Evolutionary conservation across 2,797 vertebrate genomes (phyloP), one percentile per base, ranked within the genome.

Genomic region (Leptodactylus fallax): DNA sequence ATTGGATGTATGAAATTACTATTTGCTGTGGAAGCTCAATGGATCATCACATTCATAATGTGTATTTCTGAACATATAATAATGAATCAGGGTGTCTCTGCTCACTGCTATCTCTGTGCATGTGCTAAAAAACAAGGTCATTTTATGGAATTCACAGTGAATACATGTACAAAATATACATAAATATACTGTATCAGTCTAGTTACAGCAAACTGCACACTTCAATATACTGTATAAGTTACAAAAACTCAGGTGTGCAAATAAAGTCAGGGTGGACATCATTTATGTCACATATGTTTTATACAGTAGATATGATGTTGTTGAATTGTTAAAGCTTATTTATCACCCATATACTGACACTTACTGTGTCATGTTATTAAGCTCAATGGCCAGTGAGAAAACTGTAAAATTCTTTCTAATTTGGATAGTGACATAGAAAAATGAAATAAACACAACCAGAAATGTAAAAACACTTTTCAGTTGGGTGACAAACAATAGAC

Each of bases 21-120:
- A 85, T 85, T 77, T 85, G 45, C 71, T 77, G 72, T 85, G 45
- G 16, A 85, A 85, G 56, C 49, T 17, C 23, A 47, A 77, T 85
- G 83, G 83, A 85, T 85, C 83, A 85, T 85, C 72, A 77, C 83
- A 77, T 85, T 77, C 63, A 77, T 76, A 77, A 77, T 85, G 83
- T 85, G 72, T 2, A 74, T 84, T 77, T 76, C 72, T 45, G 72
- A 63, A 51, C 58, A 53, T 58, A 65, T 11, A 51, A 23, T 74
- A 76, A 77, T 85, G 83, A 85, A 61, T 85, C 45, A 77, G 83
- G 7, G 36, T 53, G 56, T 23, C 36, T 60, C 21, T 49, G 71
- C 83, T 61, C 49, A n/a, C 58, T 85, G 69, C 8, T 76, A 58
- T 76, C 69, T 85, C 14, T 76, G 21, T 76, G 72, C 5, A 27